Evolutionary conservation across 2,888 invertebrate genomes (phyloP).

Genomic region (Protophormia terraenovae): DNA sequence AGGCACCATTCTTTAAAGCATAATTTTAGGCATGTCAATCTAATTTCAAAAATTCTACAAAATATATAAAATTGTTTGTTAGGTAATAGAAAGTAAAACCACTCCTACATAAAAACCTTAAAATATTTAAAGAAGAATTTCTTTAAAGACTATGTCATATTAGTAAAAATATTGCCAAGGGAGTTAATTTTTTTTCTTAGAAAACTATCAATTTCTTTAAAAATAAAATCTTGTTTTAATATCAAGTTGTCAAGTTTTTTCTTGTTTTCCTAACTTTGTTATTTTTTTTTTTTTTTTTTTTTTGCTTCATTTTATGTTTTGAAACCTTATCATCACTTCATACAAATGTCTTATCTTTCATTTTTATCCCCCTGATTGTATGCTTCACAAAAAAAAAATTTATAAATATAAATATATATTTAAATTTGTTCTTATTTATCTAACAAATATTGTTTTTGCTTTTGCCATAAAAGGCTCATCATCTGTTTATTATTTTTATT

Average conservation of each 20-base stretch:
- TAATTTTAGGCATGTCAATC: conserved; percentile 33
- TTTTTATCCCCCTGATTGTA: not conserved
- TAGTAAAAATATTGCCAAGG: not conserved
- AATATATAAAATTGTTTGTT: not conserved
- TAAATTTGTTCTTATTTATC: not conserved
- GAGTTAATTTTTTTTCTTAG: not conserved
- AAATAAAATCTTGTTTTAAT: not conserved
- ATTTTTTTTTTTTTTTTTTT: not conserved
- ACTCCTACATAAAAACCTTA: too few relatives aligned
- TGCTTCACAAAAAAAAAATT: too few relatives aligned
- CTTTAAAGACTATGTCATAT: not conserved
- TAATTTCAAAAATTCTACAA: not conserved
- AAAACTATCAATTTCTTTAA: not conserved
- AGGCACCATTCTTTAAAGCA: conserved; percentile 7
- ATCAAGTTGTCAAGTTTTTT: not conserved
- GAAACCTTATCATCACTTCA: not conserved
- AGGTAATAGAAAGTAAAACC: too few relatives aligned
- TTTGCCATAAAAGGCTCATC: not conserved
- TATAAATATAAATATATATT: not conserved
- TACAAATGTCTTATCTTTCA: not conserved
- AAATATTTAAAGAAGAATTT: too few relatives aligned
- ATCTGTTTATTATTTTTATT: conserved; percentile 3
- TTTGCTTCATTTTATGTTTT: not conserved
- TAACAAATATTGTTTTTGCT: not conserved
- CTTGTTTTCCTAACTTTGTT: too few relatives aligned